These are phyloP conservation scores for Pelobates fuscus DNA, from an alignment of 2,113 vertebrate species.

Conservation along the genomic window DNA sequence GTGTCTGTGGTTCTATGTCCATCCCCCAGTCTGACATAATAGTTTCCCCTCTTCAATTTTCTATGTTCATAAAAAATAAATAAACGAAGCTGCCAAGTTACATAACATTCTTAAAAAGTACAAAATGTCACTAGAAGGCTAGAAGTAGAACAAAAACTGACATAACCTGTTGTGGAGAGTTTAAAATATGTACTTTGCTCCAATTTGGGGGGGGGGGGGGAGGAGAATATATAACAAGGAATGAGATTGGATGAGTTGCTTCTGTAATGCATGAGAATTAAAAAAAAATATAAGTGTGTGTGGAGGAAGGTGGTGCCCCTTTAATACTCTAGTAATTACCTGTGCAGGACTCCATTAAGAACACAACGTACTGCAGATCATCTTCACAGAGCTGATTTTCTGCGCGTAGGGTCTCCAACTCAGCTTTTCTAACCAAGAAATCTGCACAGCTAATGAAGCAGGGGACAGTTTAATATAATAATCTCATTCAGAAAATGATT, in stretches of 20 bases:
- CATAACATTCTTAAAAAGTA: too few species aligned
- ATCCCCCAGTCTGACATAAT: too few species aligned
- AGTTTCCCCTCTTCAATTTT: too few species aligned
- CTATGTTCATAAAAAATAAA: too few species aligned
- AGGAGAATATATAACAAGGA: too few species aligned
- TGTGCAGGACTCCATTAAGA: conserved; percentile 78
- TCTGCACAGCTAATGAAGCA: conserved; percentile 73
- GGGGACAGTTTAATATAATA: neutral
- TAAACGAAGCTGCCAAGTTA: too few species aligned
- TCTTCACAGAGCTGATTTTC: conserved; percentile 72
- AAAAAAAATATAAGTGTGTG: neutral
- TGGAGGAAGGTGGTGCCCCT: neutral
- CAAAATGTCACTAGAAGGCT: too few species aligned
- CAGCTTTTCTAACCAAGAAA: conserved; percentile 83
- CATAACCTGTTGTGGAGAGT: too few species aligned
- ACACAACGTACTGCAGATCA: conserved; percentile 77
- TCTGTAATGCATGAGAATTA: neutral
- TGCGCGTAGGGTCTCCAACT: conserved; percentile 80
- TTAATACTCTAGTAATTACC: conserved; percentile 63
- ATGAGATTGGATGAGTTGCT: neutral
- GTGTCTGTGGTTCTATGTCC: too few species aligned
- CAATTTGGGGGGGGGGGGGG: too few species aligned
- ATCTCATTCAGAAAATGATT: neutral
- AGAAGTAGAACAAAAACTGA: too few species aligned
- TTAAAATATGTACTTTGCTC: too few species aligned